Base-by-base conservation (phyloP, 2,888 invertebrate species). In the Rhopalosiphum nymphaeae region DNA sequence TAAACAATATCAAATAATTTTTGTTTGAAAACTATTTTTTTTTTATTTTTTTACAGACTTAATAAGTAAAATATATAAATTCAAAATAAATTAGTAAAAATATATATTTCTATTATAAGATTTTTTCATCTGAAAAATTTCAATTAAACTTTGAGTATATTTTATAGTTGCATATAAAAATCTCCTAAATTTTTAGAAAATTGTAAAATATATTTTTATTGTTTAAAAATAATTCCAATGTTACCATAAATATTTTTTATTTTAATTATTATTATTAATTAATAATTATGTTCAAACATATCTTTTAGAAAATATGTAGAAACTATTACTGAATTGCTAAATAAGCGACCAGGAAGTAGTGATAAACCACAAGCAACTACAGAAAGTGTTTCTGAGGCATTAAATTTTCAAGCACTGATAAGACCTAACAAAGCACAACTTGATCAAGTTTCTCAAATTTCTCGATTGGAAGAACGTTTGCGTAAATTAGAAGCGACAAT, bases 401-500 rank as follows among this genome's bases (percentile, higher is more conserved):
- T 94, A 67, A 94, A 91, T 86, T 94, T 94, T 13, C 94, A 94
- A 67, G 94, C 94, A 29, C 61, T 94, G 29, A 91, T 94, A 42
- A 94, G 97, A 95, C 97, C 97, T 42, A 97, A 97, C 95, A 97
- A 97, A 95, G 96, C 97, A 26, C 96, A 97, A 95, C 96, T 98
- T 95, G 97, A 97, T 26, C 97, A 98, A 95, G 97, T 98, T 7
- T 97, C 98, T 0, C 96, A 98, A 95, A 96, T 98, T 94, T 98
- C 98, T 7, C 98, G 98, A 95, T 96, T 99, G 4, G 99, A 99
- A 96, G 97, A 98, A 95, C 97, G 98, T 95, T 96, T 99, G 95
- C 98, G 98, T 95, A 97, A 97, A 95, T 95, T 99, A 94, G 99
- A 99, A 96, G 97, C 97, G 95, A 97, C 98, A 1, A 97, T 99